phyloP scores from a whole-genome alignment of 2,888 invertebrate species.

The Pedicia rivosa region DNA sequence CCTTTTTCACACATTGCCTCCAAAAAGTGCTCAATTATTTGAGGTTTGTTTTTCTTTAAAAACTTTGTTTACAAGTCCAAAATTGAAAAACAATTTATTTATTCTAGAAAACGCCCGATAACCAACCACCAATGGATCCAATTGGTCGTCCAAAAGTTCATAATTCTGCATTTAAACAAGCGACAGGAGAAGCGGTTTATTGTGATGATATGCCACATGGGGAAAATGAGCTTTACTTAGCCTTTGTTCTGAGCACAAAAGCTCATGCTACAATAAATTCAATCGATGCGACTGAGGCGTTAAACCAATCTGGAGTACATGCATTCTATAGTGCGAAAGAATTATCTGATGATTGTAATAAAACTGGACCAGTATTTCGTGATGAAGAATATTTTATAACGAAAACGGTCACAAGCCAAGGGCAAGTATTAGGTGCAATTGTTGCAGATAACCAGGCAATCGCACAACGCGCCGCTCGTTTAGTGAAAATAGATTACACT shows the following conservation, averaged over 20 bases:
- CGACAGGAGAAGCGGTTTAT: slow-evolving; percentile 83
- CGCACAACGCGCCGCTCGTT: slow-evolving; percentile 69
- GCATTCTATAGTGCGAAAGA: slow-evolving; percentile 67
- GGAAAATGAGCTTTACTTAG: slow-evolving; percentile 64
- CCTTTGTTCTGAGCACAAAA: slow-evolving; percentile 62
- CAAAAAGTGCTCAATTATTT: slow-evolving; percentile 27
- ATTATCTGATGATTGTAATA: slow-evolving; percentile 47
- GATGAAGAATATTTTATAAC: slow-evolving; percentile 77
- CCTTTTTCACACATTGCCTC: slow-evolving; percentile 20
- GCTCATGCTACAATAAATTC: slow-evolving; percentile 66
- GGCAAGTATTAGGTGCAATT: slow-evolving; percentile 69
- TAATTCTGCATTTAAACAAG: slow-evolving; percentile 70
- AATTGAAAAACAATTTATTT: no score
- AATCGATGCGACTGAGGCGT: slow-evolving; percentile 58
- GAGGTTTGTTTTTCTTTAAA: no score
- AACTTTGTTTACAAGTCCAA: no score
- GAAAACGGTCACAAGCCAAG: slow-evolving; percentile 57
- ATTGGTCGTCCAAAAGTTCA: slow-evolving; percentile 71
- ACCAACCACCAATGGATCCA: slow-evolving; percentile 37
- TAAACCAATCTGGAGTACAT: slow-evolving; percentile 62
- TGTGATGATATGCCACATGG: slow-evolving; percentile 72
- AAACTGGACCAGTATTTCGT: slow-evolving; percentile 52
- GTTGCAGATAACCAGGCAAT: slow-evolving; percentile 59
- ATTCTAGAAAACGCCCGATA: no score
- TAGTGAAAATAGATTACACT: slow-evolving; percentile 69